Evolutionary conservation across 2,113 vertebrate genomes (phyloP).

Genomic region (Malurus elegans): DNA sequence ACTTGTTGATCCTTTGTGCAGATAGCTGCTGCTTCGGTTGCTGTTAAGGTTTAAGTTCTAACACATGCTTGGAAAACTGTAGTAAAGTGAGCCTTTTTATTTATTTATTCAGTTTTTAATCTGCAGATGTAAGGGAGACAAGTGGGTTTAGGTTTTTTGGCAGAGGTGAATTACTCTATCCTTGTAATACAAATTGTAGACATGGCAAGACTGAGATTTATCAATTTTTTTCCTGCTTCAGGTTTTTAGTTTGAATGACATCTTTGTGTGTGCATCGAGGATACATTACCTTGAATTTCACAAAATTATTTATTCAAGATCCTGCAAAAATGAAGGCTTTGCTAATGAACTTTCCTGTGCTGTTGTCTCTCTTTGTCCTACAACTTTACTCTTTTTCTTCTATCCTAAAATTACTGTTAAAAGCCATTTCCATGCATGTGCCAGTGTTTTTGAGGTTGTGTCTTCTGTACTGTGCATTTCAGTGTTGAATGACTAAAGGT

Average conservation of each 20-base stretch:
- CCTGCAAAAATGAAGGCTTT: background rate
- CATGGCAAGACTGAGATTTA: background rate
- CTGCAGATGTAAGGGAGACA: background rate
- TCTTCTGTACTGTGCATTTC: background rate
- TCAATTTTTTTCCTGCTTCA: background rate
- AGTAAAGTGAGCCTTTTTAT: background rate
- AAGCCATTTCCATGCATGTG: background rate
- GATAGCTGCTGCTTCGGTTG: background rate
- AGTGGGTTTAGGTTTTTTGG: background rate
- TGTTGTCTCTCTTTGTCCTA: background rate
- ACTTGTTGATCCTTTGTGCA: background rate
- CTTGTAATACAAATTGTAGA: background rate
- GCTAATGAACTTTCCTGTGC: background rate
- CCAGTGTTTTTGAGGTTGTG: background rate
- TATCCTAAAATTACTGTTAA: background rate
- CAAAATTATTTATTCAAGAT: background rate
- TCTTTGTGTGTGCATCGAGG: background rate
- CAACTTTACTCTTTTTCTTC: background rate
- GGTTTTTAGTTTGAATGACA: background rate
- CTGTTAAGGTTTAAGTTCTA: background rate
- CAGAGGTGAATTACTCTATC: background rate
- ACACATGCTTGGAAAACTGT: background rate
- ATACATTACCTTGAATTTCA: background rate
- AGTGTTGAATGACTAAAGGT: background rate
- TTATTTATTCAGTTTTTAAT: background rate